These are phyloP conservation scores for Calliphora vicina DNA, from an alignment of 1,140 invertebrate genomes.

Conservation along the genomic window DNA sequence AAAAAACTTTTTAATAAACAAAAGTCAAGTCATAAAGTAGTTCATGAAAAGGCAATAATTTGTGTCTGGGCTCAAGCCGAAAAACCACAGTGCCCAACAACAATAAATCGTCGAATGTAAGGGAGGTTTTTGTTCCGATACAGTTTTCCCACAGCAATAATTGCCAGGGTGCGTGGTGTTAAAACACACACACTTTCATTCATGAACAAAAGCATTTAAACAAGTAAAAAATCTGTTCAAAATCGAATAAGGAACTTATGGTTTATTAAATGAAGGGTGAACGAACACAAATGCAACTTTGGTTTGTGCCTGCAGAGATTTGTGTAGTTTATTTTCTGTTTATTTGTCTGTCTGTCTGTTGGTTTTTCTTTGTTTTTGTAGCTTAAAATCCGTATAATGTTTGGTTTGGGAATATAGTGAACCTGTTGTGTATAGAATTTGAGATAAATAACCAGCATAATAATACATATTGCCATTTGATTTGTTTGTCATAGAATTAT, in stretches of 20 bases:
- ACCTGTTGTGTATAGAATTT: conserved; percentile 8
- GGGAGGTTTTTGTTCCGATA: not conserved
- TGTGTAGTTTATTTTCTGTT: not conserved
- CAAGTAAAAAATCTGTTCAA: conserved; percentile 13
- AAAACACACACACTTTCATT: not conserved
- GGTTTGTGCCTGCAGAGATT: not conserved
- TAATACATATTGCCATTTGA: conserved; percentile 16
- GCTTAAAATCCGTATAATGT: not conserved
- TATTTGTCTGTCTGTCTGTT: not conserved
- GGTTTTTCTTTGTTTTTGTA: not conserved
- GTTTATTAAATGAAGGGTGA: not conserved
- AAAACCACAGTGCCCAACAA: not conserved
- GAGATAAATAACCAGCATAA: not conserved
- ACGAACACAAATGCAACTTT: not conserved
- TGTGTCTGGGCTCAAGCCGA: not conserved
- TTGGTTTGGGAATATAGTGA: conserved; percentile 1
- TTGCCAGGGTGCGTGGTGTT: not conserved
- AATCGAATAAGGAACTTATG: not conserved
- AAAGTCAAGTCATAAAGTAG: not conserved
- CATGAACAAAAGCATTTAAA: not conserved
- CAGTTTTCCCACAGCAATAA: conserved; percentile 1
- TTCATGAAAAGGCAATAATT: not conserved
- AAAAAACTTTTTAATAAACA: conserved; percentile 7
- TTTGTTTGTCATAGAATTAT: conserved; percentile 4
- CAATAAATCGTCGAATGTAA: not conserved